Conservation (phyloP, 1,140 invertebrate species). For the Nymphalis io region DNA sequence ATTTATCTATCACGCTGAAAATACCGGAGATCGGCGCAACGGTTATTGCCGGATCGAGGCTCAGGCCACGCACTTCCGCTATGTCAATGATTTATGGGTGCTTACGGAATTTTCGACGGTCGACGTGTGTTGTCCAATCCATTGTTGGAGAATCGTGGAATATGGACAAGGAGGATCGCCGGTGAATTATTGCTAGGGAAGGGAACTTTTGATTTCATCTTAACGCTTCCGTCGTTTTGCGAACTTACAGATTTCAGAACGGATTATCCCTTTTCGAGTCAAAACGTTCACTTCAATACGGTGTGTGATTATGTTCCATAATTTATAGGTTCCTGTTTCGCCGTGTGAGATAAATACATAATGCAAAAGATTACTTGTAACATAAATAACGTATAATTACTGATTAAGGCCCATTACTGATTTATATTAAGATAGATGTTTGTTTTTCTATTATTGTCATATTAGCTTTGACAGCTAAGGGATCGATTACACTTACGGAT, state of each 20-base stretch:
- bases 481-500: too few relatives aligned
- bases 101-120: constrained; percentile 66
- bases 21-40: constrained; percentile 65
- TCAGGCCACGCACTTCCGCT: constrained; percentile 71
- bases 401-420: neutral
- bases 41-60: constrained; percentile 59
- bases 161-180: constrained; percentile 67
- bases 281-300: neutral
- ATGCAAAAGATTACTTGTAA: neutral
- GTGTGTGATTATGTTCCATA: neutral
- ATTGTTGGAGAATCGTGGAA: constrained; percentile 68
- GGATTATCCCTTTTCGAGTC: constrained; percentile 22
- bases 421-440: too few relatives aligned
- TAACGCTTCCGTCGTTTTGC: constrained; percentile 57
- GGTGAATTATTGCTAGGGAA: constrained; percentile 66
- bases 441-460: too few relatives aligned
- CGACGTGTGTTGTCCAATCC: constrained; percentile 66
- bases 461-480: too few relatives aligned
- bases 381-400: neutral
- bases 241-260: constrained; percentile 36
- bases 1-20: constrained; percentile 76
- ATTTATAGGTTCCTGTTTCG: neutral
- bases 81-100: constrained; percentile 76
- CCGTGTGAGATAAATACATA: neutral
- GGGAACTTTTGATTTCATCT: constrained; percentile 68